phyloP scores from a whole-genome alignment of 2,888 invertebrate genomes.

The Acanthococcus lagerstroemiae region DNA sequence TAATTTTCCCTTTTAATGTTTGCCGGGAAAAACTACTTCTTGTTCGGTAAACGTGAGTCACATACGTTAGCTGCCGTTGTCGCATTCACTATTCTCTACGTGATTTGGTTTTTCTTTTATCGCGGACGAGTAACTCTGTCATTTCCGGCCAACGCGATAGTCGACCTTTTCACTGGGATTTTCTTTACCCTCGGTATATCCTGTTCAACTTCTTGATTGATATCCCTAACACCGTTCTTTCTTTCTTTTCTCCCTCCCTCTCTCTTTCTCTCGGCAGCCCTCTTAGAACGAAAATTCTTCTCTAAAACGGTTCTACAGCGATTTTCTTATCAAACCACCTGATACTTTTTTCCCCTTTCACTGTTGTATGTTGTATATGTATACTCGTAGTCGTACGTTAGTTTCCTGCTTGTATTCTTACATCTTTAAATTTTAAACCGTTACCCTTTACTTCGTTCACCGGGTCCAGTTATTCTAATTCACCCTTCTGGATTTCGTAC shows the following conservation, averaged over 20 bases:
- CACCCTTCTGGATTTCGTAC: no score
- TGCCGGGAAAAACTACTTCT: conserved; percentile 27
- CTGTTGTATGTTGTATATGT: no score
- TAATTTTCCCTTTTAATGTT: conserved; percentile 30
- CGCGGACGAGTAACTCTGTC: conserved; percentile 27
- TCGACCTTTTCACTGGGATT: conserved; percentile 19
- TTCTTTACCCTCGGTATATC: conserved; percentile 5
- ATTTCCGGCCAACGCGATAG: conserved; percentile 17
- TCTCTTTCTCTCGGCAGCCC: not conserved
- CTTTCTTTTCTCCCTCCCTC: not conserved
- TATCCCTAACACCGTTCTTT: conserved; percentile 13
- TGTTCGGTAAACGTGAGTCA: conserved; percentile 29
- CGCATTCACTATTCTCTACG: conserved; percentile 24
- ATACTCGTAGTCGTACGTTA: no score
- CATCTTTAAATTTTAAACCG: no score
- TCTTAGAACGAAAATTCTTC: not conserved
- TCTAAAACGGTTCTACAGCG: conserved; percentile 7
- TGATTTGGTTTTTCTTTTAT: conserved; percentile 30
- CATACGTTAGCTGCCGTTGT: conserved; percentile 27
- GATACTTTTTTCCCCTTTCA: conserved; percentile 8
- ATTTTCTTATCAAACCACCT: conserved; percentile 22
- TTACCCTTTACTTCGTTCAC: no score
- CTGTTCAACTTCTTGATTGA: conserved; percentile 25
- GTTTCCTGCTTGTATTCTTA: no score
- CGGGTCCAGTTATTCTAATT: no score